Evolutionary conservation across 2,888 invertebrate genomes (phyloP).

Genomic region (Sphinx pinastri): DNA sequence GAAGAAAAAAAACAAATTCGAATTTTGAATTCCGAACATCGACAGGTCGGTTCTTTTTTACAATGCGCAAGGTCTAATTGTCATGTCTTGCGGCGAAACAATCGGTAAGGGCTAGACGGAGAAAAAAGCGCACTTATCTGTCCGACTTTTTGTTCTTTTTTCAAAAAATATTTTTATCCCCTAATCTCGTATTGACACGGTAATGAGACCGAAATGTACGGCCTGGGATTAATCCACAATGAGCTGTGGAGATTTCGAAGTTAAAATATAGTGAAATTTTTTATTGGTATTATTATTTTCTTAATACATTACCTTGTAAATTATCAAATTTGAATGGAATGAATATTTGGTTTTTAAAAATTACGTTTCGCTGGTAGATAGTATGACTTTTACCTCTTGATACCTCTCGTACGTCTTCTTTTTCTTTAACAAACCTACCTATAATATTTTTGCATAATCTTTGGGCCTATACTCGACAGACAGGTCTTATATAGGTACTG

Average conservation of each 20-base stretch:
- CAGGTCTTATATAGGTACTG: too few relatives aligned
- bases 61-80: conserved; percentile 45
- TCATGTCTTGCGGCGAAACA: conserved; percentile 70
- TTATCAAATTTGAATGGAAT: too few relatives aligned
- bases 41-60: conserved; percentile 52
- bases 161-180: conserved; percentile 77
- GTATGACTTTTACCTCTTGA: too few relatives aligned
- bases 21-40: conserved; percentile 48
- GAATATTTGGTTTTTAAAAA: too few relatives aligned
- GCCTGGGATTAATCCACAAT: conserved; percentile 45
- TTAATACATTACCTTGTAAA: too few relatives aligned
- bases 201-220: conserved; percentile 80
- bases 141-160: conserved; percentile 53
- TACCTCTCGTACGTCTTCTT: too few relatives aligned
- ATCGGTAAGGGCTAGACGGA: conserved; percentile 63
- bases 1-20: conserved; percentile 34
- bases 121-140: conserved; percentile 69
- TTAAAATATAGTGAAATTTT: neutral
- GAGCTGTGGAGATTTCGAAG: conserved; percentile 47
- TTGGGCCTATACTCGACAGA: too few relatives aligned
- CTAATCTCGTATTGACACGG: conserved; percentile 83
- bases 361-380: too few relatives aligned
- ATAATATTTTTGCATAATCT: too few relatives aligned
- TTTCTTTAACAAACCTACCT: too few relatives aligned
- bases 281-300: neutral